Percentiles rank a stretch among this genome's conserved stretches.
phyloP scores from a whole-genome alignment of 1,140 invertebrate species.

The Aphidius ervi region DNA sequence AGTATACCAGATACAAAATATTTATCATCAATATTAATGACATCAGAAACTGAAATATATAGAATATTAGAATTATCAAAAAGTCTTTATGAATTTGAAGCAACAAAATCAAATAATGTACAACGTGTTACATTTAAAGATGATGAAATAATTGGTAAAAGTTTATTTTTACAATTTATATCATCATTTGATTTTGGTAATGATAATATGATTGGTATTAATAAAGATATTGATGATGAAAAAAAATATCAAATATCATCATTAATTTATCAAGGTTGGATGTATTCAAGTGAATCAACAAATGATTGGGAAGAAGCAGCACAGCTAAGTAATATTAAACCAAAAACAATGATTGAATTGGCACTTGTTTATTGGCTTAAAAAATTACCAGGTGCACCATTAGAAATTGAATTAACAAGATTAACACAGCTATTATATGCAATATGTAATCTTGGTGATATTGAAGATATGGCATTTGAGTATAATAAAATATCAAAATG shows the following conservation, averaged over 20 bases:
- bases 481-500: conserved; percentile 65
- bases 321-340: conserved; percentile 54
- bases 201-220: conserved; percentile 35
- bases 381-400: conserved; percentile 40
- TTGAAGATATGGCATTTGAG: conserved; percentile 49
- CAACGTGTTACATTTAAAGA: conserved; percentile 47
- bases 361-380: conserved; percentile 66
- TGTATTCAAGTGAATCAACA: conserved; percentile 52
- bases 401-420: conserved; percentile 49
- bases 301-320: conserved; percentile 53
- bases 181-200: conserved; percentile 58
- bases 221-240: conserved; percentile 36
- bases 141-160: conserved; percentile 40
- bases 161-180: conserved; percentile 50
- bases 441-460: conserved; percentile 41
- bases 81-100: conserved; percentile 32
- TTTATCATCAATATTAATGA: conserved; percentile 35
- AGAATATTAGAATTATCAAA: conserved; percentile 40
- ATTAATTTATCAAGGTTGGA: conserved; percentile 60
- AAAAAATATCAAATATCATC: conserved; percentile 51
- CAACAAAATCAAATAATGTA: conserved; percentile 14
- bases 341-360: conserved; percentile 60
- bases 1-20: conserved; percentile 27
- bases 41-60: conserved; percentile 40
- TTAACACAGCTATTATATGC: conserved; percentile 51